phyloP scores from a whole-genome alignment of 1,140 invertebrate species.

The Cydia splendana region DNA sequence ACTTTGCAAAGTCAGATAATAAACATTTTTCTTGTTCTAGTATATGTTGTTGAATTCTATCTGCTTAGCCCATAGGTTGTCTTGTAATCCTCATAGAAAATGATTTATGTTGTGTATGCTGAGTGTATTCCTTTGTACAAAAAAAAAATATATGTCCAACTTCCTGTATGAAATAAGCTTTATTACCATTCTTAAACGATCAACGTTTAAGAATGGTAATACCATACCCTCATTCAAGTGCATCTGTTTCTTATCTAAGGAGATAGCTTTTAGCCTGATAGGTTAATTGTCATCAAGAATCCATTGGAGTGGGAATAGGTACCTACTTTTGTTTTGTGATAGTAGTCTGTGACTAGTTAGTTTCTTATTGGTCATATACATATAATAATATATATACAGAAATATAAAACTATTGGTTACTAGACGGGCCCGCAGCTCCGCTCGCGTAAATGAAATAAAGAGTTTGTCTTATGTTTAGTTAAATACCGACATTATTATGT shows the following conservation, averaged over 20 bases:
- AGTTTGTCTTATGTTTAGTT: no score
- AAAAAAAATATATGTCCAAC: not conserved
- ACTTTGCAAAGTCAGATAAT: no score
- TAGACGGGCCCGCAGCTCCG: no score
- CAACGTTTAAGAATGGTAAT: no score
- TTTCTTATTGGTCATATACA: not conserved
- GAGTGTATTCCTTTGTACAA: no score
- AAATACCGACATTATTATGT: no score
- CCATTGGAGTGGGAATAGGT: slow-evolving; percentile 23
- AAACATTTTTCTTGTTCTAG: no score
- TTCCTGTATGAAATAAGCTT: not conserved
- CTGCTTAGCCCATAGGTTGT: not conserved
- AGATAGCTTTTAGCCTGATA: not conserved
- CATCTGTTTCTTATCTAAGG: slow-evolving; percentile 2
- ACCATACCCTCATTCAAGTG: slow-evolving; percentile 23
- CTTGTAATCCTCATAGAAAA: not conserved
- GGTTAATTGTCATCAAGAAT: slow-evolving; percentile 16
- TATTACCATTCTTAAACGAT: slow-evolving; percentile 14
- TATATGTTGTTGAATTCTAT: no score
- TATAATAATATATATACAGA: no score
- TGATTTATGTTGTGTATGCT: no score
- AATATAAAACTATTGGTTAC: no score
- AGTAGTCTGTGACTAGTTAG: not conserved
- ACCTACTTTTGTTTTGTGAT: not conserved
- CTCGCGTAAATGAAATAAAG: no score